Base-by-base conservation (phyloP, 30 jellyfish, hydroid and myxozoan species). In the Calvadosia cruxmelitensis region DNA sequence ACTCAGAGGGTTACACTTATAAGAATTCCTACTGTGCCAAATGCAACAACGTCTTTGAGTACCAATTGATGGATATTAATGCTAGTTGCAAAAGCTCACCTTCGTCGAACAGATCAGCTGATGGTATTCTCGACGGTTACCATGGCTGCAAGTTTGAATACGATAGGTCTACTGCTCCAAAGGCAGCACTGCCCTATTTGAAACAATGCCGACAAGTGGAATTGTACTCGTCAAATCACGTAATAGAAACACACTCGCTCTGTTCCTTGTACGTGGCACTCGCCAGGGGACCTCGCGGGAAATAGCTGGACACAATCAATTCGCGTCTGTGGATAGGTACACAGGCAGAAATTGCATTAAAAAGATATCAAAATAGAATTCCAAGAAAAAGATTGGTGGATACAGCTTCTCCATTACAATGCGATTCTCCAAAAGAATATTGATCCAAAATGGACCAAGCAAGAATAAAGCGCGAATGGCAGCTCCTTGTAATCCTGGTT, bases 21-120 rank as follows among this genome's bases (percentile, higher is more conserved):
- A 57, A 57, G 69, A 57, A 57, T 28, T 57, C 69, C 16, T 57
- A 12, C 26, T 57, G 69, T 28, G 69, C 69, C 28, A 57, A 25
- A 57, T 57, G 69, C 69, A 57, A 57, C 32, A 13, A 20, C 0
- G 29, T 57, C 16, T 0, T 0, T 30, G 29, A 57, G 16, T 57
- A 12, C 32, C 33, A 24, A 28, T 57, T 57, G 29, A 42, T 42
- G 10, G 20, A 42, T 42, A 42, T 42, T 5, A 5, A 42, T 42
- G 57, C 15, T 20, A 10, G 57, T 5, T 42, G 57, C 57, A 42
- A 5, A 5, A 42, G 20, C 20, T 10, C 15, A 42, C 10, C 10
- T 42, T 20, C 57, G 10, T 20, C 10, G 57, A 5, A 5, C 10
- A 10, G 15, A 20, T 5, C 10, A 5, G 20, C 10, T 42, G 57